Base-by-base conservation (phyloP, 2,797 vertebrate genomes). In the Kryptolebias ocellatus region DNA sequence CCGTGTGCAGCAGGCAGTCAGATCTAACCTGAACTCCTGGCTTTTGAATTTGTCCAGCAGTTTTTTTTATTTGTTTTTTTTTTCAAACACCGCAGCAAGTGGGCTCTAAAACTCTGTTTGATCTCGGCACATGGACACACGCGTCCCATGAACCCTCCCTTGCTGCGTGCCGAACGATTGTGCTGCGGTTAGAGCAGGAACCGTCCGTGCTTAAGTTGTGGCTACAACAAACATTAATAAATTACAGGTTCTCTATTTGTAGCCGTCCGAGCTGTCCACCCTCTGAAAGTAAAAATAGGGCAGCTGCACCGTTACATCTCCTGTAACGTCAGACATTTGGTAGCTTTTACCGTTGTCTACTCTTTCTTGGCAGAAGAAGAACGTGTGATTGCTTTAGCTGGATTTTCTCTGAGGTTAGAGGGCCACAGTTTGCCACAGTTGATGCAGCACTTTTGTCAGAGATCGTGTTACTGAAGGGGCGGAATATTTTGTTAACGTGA, bases 331-430 rank as follows among this genome's bases (percentile, higher is more conserved):
- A 78, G 79, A 87, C 83, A 89, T 90, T 90, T 88, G 80, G 79
- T 90, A 80, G 82, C 78, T 86, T 64, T 87, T 83, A 84, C 60
- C 67, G 66, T 80, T 77, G 80, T 83, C 90, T 83, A 85, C 16
- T 24, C 20, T 5, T 80, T 66, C 73, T 81, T 80, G 76, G 78
- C 71, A 65, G 31, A 39, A 78, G 79, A 72, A 70, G 46, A 46
- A 76, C 57, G 64, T 50, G 50, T 80, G 81, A 79, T 84, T 81
- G 79, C 65, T 80, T 83, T 60, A 81, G 86, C 52, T 62, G 74
- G 55, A 65, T 78, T 24, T 54, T 58, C 66, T 81, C 53, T 78
- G 66, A 77, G 73, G 76, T 76, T 70, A 73, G 74, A 79, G 75
- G 66, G 76, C 82, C 74, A 67, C 74, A 82, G 70, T 79, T 80